Evolutionary conservation across 2,113 vertebrate genomes (phyloP), one percentile per base, ranked within the genome.

Genomic region (Cololabis saira): DNA sequence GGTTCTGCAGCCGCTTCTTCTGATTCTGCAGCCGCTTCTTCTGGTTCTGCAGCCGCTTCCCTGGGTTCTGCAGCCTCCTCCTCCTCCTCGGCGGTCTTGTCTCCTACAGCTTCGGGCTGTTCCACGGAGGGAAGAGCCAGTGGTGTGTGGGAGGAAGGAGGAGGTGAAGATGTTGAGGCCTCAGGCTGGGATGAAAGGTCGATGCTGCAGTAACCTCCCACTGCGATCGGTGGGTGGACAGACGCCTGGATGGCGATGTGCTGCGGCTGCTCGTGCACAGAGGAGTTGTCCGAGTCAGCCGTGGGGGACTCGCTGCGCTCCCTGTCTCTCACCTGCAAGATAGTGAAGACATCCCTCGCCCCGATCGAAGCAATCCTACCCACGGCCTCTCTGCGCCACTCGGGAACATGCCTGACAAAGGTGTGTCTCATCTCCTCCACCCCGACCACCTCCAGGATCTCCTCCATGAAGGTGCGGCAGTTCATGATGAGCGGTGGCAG

Each of bases 381-480:
- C 2, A 15, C 66, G 0, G 10, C 17, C 50, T 93, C 94, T 27
- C 71, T 79, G 12, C 94, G 94, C 19, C 93, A 94, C 66, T 95
- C 95, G 0, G 95, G 94, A 0, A 89, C 91, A 16, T 96, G 96
- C 1, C 93, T 85, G 16, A 98, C 90, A 53, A 97, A 98, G 19
- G 94, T 96, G 89, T 97, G 96, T 52, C 95, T 95, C 91, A 96
- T 96, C 70, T 99, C 98, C 87, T 99, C 98, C 71, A 98, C 92
- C 5, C 97, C 95, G 0, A 99, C 98, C 56, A 98, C 98, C 75
- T 99, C 98, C 92, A 99, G 94, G 71, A 99, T 96, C 89, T 99
- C 98, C 90, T 98, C 98, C 96, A 99, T 95, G 85, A 99, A 96
- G n/a, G 95, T 99, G 88, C 97, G 96, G 83, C 98, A 99, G 91